Conservation (phyloP, 2,797 vertebrate species). For the Petrocephalus sullivani region DNA sequence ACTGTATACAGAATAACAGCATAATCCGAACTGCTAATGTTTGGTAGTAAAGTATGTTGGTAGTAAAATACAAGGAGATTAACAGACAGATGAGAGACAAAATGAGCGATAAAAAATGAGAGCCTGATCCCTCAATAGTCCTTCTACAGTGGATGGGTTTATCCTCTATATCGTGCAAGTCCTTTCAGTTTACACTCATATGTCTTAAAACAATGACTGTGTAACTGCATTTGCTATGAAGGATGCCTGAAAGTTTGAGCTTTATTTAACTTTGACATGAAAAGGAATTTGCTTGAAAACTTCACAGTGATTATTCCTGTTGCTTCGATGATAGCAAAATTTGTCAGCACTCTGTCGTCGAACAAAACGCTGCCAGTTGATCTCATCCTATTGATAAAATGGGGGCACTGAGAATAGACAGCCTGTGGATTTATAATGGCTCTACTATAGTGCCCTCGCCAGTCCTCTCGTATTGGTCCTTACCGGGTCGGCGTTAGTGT, state of each 20-base stretch:
- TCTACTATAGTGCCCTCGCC: not conserved
- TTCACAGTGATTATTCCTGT: not conserved
- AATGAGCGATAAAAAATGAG: not conserved
- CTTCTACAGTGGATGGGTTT: not conserved
- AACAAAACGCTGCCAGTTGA: not conserved
- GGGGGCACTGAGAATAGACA: not conserved
- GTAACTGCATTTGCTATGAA: not conserved
- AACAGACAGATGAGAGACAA: not conserved
- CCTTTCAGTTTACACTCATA: not conserved
- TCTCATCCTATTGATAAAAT: not conserved
- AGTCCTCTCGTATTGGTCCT: not conserved
- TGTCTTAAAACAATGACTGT: not conserved
- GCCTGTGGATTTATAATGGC: not conserved
- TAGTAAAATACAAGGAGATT: not conserved
- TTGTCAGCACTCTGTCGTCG: not conserved
- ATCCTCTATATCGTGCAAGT: not conserved
- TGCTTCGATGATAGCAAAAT: not conserved
- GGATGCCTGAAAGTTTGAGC: not conserved
- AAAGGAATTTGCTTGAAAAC: not conserved
- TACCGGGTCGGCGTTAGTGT: not conserved
- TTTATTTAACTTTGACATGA: not conserved
- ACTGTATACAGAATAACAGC: not conserved
- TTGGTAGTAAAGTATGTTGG: not conserved
- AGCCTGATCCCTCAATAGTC: not conserved
- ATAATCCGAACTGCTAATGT: not conserved